Conservation (phyloP, 2,113 vertebrate species). For the Cyphomyrus discorhynchus region DNA sequence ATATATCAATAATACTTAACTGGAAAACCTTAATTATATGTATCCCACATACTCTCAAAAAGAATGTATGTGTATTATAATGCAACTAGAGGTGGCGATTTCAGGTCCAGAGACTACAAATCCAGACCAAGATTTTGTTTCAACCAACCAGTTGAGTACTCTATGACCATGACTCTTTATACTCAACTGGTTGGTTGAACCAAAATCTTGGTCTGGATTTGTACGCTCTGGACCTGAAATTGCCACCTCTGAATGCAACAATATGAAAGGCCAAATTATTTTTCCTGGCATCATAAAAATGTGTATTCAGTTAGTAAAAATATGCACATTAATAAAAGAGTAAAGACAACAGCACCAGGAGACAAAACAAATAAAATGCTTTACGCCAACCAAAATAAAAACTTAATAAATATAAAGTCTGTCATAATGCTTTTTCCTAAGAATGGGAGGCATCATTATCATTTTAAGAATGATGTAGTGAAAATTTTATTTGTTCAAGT, state of each 20-base stretch:
- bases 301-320: not conserved
- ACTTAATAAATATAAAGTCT: not conserved
- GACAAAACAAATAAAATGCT: not conserved
- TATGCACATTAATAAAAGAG: not conserved
- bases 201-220: too few relatives aligned
- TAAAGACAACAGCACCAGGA: not conserved
- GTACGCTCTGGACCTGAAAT: too few relatives aligned
- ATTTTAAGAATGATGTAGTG: not conserved
- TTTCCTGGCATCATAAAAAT: not conserved
- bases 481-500: not conserved
- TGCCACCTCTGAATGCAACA: not conserved
- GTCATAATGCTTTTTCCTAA: not conserved
- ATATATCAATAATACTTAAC: not conserved
- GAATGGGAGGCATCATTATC: not conserved
- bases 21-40: not conserved
- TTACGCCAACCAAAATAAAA: not conserved
- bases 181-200: too few relatives aligned
- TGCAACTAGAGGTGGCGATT: not conserved
- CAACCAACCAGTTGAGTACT: too few relatives aligned
- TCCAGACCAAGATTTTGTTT: too few relatives aligned
- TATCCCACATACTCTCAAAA: not conserved
- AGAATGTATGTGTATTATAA: not conserved
- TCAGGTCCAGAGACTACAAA: too few relatives aligned
- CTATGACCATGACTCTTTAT: too few relatives aligned
- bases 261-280: not conserved